Evolutionary conservation across 2,888 invertebrate species (phyloP), one percentile per base, ranked within the genome.

Genomic region (Plebejus melissa): DNA sequence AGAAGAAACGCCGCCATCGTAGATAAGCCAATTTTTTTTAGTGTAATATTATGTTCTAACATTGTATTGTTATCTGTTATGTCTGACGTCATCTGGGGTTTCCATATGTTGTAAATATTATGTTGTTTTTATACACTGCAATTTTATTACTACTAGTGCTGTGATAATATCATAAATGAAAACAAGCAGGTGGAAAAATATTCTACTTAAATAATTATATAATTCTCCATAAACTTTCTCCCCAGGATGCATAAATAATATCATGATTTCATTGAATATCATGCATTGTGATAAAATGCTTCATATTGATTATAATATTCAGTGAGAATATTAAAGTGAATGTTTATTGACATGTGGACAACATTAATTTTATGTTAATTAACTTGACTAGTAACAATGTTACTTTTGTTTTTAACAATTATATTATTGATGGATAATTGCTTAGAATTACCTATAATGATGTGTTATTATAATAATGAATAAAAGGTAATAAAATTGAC

Each of bases 1-100:
- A 87, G 82, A 91, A 88, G 81, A 89, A 87, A 80, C 90, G 89
- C 78, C 90, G 89, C 78, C 88, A 90, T 58, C 91, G 90, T 80
- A 89, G 88, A 88, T 91, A 90, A 88, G 46, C 60, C 58, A 54
- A 76, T 74, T 71, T 65, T 77, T 78, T 78, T 81, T 78, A 76
- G 50, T 46, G 69, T 77, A 77, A 76, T 74, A 46, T 46, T 46
- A 77, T 76, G 78, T 80, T 77, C 75, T 77, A 78, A 76, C 78
- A 79, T 78, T 80, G 78, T 79, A 77, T 79, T 83, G 82, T 83
- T 83, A 81, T 84, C 82, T 83, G 84, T 80, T 83, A 84, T 84
- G 86, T 85, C 83, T 85, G 82, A 79, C 80, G 79, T 80, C 77
- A 84, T 88, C 87, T 86, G 87, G 89, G 87, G 84, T 80, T 82